Base-by-base conservation (phyloP, 2,888 invertebrate genomes). In the Tethea ocularis region DNA sequence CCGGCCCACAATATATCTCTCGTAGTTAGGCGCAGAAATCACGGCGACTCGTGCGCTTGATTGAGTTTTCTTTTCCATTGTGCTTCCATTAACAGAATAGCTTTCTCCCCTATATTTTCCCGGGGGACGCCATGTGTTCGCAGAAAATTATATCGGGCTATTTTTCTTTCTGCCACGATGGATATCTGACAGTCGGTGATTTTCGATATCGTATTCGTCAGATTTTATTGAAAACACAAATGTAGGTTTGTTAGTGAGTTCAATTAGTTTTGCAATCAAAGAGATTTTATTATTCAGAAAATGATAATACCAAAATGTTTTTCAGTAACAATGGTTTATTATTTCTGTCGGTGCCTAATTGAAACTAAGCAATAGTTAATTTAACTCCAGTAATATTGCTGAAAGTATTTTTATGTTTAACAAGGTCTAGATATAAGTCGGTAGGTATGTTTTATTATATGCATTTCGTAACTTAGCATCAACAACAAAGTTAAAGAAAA, bases 1-100 rank as follows among this genome's bases (percentile, higher is more conserved):
- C 71, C 74, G 78, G 74, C 82, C 84, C 77, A 83, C 87, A 83
- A 91, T 90, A 89, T 89, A 90, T 91, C 88, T 90, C 83, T 73
- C 80, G 87, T 89, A 89, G 89, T 89, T 89, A 90, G 86, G 85
- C 88, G 84, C 88, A 90, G 88, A 89, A 91, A 92, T 92, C 90
- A 88, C 88, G 79, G 86, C 78, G 84, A 87, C 87, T 88, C 84
- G 88, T 86, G 86, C 85, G 86, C 87, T 87, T 90, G 90, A 91
- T 91, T 90, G 89, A 90, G 89, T 89, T 90, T 90, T 89, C 90
- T 88, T 89, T 89, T 84, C 88, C 89, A 90, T 89, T 89, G 89
- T 88, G 84, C 83, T 82, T 84, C 89, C 90, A 91, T 91, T 91
- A 91, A 84, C 86, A 87, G 84, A 91, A 91, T 89, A 84, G 90